Evolutionary conservation across 1,140 invertebrate genomes (phyloP), one percentile per base, ranked within the genome.

Genomic region (Drosophila arawakana): DNA sequence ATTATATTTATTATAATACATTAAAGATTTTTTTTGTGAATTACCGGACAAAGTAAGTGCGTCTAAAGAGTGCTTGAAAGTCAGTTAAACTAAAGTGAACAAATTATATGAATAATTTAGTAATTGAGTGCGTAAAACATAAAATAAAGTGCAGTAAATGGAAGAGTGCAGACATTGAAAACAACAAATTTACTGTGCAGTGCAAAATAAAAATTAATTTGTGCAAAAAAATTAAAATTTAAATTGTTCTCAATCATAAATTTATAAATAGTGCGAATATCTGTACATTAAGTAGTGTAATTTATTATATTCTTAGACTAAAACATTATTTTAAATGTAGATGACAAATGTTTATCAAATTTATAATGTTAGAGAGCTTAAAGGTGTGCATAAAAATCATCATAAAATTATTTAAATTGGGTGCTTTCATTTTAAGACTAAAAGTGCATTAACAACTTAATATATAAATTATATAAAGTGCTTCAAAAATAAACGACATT

Each of bases 41-140:
- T 69, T 61, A 15, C 25, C 37, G 15, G 7, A 39, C 44, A 85
- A 85, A 81, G 67, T 81, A 73, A 88, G 66, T 80, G 76, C 76
- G 66, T 78, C 62, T 80, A 39, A 63, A 43, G 10, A 30, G 18
- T 7, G 34, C n/a, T 49, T 21, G 8, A 72, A 30, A 21, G 2
- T 21, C 1, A 21, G 18, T 21, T 43, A 13, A 8, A 47, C 21
- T 13, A 44, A 39, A 21, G 46, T 52, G 49, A 21, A 15, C 21
- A 7, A 11, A 1, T 39, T 43, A 41, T 15, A 9, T 57, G 39
- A n/a, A 41, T 2, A 21, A 2, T 21, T 21, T 21, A 21, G 1
- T 21, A 21, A 46, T 7, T 46, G 13, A 47, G 50, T 50, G 13
- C 25, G 10, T 25, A 11, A 2, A 54, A 63, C 9, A 25, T 10